Evolutionary conservation across 2,888 invertebrate genomes (phyloP), one percentile per base, ranked within the genome.

Genomic region (Bruchidius siliquastri): DNA sequence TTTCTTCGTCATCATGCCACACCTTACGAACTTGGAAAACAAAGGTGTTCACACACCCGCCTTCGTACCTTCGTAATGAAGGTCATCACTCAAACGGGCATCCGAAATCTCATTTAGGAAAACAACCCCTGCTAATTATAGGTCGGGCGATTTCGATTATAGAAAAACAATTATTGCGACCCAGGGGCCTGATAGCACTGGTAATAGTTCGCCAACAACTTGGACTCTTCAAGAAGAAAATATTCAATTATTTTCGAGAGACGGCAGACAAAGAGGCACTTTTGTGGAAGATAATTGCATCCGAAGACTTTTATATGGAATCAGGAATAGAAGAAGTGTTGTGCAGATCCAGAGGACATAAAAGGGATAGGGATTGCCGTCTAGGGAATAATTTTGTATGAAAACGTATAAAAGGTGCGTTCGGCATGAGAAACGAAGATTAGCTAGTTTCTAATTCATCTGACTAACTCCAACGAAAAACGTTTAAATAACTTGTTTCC

Each of bases 81-180:
- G 49, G 13, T 49, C 49, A 49, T 49, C 49, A 49, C 49, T 49
- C 49, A 49, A 49, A 49, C 20, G 79, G 79, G 78, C 80, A 80
- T 76, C 80, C 79, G 78, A 82, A 82, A 82, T 83, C 81, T 82
- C 80, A 81, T 82, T 81, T 76, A 72, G 74, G 74, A 74, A 76
- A 76, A 75, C 71, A 71, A 32, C 71, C 71, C 71, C 30, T 71
- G 32, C 71, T 71, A 71, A 71, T 71, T 71, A 32, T 22, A 21
- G 68, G 68, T 49, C 49, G 49, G 49, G 18, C 49, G 49, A 49
- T 49, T 49, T 49, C 49, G 49, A 49, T 49, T 49, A 49, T 49
- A 49, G 49, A 49, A 49, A 49, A 49, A 49, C 49, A 49, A 49
- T 49, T 49, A 49, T 49, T 49, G 49, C 49, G 49, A 49, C 49